Evolutionary conservation across 2,797 vertebrate species (phyloP), one percentile per base, ranked within the genome.

Genomic region (Aldrovandia affinis): DNA sequence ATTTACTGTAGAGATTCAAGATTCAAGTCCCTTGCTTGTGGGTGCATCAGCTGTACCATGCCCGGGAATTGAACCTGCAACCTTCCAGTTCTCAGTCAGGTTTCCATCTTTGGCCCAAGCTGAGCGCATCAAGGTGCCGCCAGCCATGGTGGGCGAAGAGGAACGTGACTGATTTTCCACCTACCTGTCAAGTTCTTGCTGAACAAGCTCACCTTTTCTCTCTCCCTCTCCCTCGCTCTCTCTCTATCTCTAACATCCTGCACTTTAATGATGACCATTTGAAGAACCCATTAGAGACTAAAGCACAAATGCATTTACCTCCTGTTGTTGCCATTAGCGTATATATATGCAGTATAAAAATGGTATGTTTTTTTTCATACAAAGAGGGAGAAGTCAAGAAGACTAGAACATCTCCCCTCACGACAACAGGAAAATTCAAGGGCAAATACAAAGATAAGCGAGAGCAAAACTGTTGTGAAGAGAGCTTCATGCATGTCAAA

Each of bases 261-360:
- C 59, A 30, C 44, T 65, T 78, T 80, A 80, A 84, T 80, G 78
- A 78, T 52, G 55, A 54, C 83, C 61, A 39, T 65, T 70, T 80
- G 78, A 84, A 55, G 30, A 68, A 47, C 14, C 59, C 83, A 80
- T 68, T 68, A 59, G 77, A 33, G 59, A 80, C 61, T 12, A 52
- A 63, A 36, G 44, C 77, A 84, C 50, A 55, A 52, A 68, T 39
- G n/a, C 55, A 83, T 78, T 63, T 28, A 22, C 77, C 47, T 77
- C 47, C 61, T 54, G 44, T 61, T n/a, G 57, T 22, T 70, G 78
- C 33, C 59, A 68, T 84, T 47, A 80, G 57, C 10, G 22, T 18
- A 52, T 70, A 77, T 33, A 30, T 54, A 73, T 18, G 44, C 42
- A 50, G 30, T 33, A 59, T 77, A 57, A 57, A 83, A 70, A 77